A percentile compares a stretch with the other conserved stretches of the same genome.
Evolutionary conservation across 2,113 vertebrate species (phyloP).

Genomic region (Lates calcarifer): DNA sequence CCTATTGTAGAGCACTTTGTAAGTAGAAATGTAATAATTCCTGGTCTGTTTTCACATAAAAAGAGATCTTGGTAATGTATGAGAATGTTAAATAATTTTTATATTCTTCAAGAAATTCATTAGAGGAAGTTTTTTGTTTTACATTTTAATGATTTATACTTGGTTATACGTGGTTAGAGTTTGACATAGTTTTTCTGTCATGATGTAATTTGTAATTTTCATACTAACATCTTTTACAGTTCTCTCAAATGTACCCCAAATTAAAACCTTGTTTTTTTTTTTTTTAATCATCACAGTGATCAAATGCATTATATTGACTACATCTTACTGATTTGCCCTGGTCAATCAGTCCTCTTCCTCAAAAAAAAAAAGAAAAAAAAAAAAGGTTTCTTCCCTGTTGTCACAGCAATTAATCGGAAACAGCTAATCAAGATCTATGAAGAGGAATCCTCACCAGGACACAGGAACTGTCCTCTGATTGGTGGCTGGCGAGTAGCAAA

Average conservation of each 20-base stretch:
- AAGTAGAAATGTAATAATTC: too few species aligned
- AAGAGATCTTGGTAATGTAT: too few species aligned
- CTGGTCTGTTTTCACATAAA: too few species aligned
- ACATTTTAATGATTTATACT: not conserved
- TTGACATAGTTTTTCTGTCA: not conserved
- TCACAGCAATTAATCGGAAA: slow-evolving; percentile 60
- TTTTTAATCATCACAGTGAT: not conserved
- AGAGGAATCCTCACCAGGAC: slow-evolving; percentile 54
- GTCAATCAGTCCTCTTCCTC: slow-evolving; percentile 19
- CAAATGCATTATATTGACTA: slow-evolving; percentile 10
- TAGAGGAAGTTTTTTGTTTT: not conserved
- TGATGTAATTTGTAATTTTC: too few species aligned
- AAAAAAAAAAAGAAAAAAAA: slow-evolving; percentile 18
- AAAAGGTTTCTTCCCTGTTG: slow-evolving; percentile 54
- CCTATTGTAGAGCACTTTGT: too few species aligned
- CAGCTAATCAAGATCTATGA: slow-evolving; percentile 73
- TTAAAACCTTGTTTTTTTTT: not conserved
- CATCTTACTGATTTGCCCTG: slow-evolving; percentile 22
- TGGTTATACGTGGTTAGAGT: not conserved
- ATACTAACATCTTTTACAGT: too few species aligned
- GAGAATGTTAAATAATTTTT: not conserved
- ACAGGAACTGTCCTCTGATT: slow-evolving; percentile 48
- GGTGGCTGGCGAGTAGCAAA: slow-evolving; percentile 54
- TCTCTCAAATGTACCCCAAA: too few species aligned
- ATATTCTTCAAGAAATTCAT: not conserved